Base-by-base conservation (phyloP, 2,888 invertebrate species). In the Sclerodermus sp. region DNA sequence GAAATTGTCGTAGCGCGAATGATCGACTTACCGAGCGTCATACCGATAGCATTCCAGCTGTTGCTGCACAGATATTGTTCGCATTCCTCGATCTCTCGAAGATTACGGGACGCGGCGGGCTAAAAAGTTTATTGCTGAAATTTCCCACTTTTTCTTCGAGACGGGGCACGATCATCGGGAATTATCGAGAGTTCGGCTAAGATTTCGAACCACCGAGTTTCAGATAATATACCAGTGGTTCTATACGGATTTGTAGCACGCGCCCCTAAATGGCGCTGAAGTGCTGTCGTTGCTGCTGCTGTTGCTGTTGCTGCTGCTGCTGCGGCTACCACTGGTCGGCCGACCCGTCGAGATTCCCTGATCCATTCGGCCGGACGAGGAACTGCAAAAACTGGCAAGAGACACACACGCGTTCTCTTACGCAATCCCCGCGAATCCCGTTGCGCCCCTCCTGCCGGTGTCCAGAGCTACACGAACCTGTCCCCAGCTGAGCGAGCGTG, bases 221-320 rank as follows among this genome's bases (percentile, higher is more conserved):
- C 67, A 71, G 68, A 73, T 71, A 71, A 73, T 71, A n/a, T n/a
- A 63, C 58, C 62, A 54, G 59, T 61, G 55, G 55, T 58, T 53
- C 58, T 3, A 23, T 5, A 8, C 71, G 67, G 65, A 74, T 74
- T 71, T 69, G 73, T 74, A 71, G 72, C 74, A 67, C 64, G 66
- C 67, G 59, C 55, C 74, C 73, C 67, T 73, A 74, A 71, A 74
- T 71, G 74, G 74, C 53, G 41, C 57, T 57, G 30, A 51, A 49
- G 49, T 53, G 43, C 51, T 36, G 49, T 47, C 45, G 40, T 41
- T 44, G 40, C n/a, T n/a, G n/a, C n/a, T n/a, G n/a, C n/a, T n/a
- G n/a, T n/a, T n/a, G n/a, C n/a, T n/a, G n/a, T n/a, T n/a, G n/a
- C n/a, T 42, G 45, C 49, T 14, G 42, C 51, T 49, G 51, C 53